phyloP scores from a whole-genome alignment of 1,140 invertebrate species.

The Manduca sexta region DNA sequence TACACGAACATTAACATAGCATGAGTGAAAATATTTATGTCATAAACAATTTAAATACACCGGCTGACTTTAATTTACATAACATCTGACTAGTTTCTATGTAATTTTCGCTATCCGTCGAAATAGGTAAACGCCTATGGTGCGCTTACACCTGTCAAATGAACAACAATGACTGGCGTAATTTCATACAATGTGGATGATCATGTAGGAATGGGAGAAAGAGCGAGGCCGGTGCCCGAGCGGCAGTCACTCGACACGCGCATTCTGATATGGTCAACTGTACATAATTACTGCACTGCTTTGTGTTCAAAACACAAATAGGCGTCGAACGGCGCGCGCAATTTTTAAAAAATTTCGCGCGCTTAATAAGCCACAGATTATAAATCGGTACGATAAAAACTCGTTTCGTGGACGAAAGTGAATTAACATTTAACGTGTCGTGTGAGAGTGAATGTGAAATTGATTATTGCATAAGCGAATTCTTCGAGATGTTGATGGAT shows the following conservation, averaged over 20 bases:
- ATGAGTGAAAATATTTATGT: neutral
- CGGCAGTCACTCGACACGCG: slow-evolving; percentile 60
- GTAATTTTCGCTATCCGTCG: slow-evolving; percentile 12
- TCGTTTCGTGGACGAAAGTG: slow-evolving; percentile 59
- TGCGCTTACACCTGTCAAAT: slow-evolving; percentile 27
- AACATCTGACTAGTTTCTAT: slow-evolving; percentile 9
- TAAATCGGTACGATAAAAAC: slow-evolving; percentile 18
- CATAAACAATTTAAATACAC: neutral
- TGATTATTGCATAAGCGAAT: slow-evolving; percentile 54
- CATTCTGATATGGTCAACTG: slow-evolving; percentile 69
- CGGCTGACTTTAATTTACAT: too few species aligned
- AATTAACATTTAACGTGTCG: slow-evolving; percentile 52
- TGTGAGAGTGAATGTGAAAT: slow-evolving; percentile 65
- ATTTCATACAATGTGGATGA: slow-evolving; percentile 48
- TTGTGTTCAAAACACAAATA: slow-evolving; percentile 21
- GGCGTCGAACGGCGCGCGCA: slow-evolving; percentile 22
- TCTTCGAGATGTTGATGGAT: slow-evolving; percentile 33
- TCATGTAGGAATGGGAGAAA: slow-evolving; percentile 68
- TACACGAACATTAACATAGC: neutral
- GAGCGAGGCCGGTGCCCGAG: slow-evolving; percentile 49
- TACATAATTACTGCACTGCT: slow-evolving; percentile 47
- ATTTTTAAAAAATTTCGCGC: slow-evolving; percentile 34
- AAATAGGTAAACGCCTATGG: slow-evolving; percentile 1
- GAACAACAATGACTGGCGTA: slow-evolving; percentile 30
- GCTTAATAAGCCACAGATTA: slow-evolving; percentile 27